Conservation (phyloP, 2,113 vertebrate species). For the Colius striatus region DNA sequence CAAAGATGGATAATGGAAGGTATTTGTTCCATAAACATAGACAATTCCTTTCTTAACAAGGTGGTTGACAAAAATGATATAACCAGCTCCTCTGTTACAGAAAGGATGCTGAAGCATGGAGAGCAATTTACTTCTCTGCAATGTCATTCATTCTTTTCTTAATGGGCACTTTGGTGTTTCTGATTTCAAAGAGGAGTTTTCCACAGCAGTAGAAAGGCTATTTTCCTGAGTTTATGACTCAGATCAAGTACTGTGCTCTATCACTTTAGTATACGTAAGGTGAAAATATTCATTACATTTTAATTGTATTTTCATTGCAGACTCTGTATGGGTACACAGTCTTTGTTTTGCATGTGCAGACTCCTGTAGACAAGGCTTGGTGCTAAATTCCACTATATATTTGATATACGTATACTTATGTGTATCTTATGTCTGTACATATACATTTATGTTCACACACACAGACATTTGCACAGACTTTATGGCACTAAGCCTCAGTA, state of each 20-base stretch:
- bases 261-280: conserved; percentile 31
- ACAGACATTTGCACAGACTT: not conserved
- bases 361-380: not conserved
- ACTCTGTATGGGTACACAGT: not conserved
- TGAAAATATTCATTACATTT: conserved; percentile 53
- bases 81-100: conserved; percentile 1
- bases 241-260: conserved; percentile 42
- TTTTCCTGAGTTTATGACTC: conserved; percentile 52
- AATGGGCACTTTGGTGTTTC: conserved; percentile 21
- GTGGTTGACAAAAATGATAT: not conserved
- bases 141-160: conserved; percentile 24
- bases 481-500: not conserved
- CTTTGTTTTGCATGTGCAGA: not conserved
- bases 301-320: conserved; percentile 47
- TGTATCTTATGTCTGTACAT: not conserved
- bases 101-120: not conserved
- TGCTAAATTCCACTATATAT: not conserved
- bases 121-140: conserved; percentile 5
- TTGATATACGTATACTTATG: not conserved
- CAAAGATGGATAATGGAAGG: not conserved
- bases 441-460: not conserved
- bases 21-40: conserved; percentile 18
- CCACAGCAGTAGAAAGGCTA: not conserved
- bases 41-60: not conserved
- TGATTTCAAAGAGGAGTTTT: conserved; percentile 35